Percentiles rank a stretch among this genome's conserved stretches.
phyloP scores from a whole-genome alignment of 2,888 invertebrate species.

The Slavum lentiscoides region DNA sequence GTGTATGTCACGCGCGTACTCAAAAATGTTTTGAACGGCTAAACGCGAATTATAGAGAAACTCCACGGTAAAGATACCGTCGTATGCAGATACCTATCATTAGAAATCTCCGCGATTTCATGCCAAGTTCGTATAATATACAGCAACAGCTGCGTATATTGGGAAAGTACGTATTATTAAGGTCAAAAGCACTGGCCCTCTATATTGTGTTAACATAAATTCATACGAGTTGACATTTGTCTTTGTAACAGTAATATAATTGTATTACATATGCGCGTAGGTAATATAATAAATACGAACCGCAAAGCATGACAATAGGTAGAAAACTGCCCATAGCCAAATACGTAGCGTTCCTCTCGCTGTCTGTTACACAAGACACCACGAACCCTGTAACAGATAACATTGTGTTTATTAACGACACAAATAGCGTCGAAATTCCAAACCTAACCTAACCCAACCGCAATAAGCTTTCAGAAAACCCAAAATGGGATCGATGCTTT shows the following conservation, averaged over 20 bases:
- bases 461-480: too few relatives aligned
- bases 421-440: too few relatives aligned
- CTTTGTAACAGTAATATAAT: background rate
- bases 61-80: background rate
- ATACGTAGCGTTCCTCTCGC: constrained; percentile 82
- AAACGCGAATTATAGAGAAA: background rate
- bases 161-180: background rate
- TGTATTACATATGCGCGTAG: background rate
- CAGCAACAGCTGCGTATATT: background rate
- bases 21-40: background rate
- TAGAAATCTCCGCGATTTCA: background rate
- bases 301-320: constrained; percentile 83
- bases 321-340: constrained; percentile 83
- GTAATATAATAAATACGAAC: constrained; percentile 59
- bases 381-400: constrained; percentile 71
- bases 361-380: constrained; percentile 77
- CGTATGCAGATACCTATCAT: too few relatives aligned
- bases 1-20: background rate
- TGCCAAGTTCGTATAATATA: too few relatives aligned
- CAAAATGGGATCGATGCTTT: too few relatives aligned
- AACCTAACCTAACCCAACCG: too few relatives aligned
- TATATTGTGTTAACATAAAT: background rate
- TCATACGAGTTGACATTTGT: background rate
- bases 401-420: background rate
- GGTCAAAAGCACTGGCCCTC: background rate